These are phyloP conservation scores for Drosophila lacicola DNA, from an alignment of 2,888 invertebrate genomes.

Conservation along the genomic window DNA sequence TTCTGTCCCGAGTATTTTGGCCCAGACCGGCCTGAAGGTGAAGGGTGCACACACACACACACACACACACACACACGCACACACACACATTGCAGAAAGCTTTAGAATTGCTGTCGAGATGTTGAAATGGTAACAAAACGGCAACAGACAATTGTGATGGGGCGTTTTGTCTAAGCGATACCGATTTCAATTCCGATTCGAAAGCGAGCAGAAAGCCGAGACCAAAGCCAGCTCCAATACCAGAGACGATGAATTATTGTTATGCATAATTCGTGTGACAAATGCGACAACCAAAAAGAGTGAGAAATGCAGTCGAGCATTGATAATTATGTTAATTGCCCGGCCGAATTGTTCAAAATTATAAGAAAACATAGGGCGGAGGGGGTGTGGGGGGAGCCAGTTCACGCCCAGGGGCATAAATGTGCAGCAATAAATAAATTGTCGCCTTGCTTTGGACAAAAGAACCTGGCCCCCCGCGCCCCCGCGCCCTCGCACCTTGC, in stretches of 20 bases:
- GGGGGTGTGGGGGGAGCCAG: not conserved
- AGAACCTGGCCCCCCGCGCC: constrained; percentile 4
- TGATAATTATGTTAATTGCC: constrained; percentile 77
- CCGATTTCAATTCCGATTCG: constrained; percentile 63
- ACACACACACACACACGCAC: constrained; percentile 8
- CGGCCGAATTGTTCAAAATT: constrained; percentile 50
- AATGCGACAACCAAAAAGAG: constrained; percentile 52
- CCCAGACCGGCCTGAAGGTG: constrained; percentile 41
- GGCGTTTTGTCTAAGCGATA: constrained; percentile 49
- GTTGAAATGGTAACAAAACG: constrained; percentile 62
- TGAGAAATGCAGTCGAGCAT: constrained; percentile 66
- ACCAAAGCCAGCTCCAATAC: constrained; percentile 7
- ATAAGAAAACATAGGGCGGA: not conserved
- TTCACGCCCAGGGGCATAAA: constrained; percentile 16
- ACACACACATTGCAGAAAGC: constrained; percentile 3
- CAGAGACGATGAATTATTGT: constrained; percentile 23
- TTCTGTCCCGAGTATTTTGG: not conserved
- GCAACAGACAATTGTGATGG: constrained; percentile 28
- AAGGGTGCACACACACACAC: constrained; percentile 46
- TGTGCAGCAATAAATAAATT: constrained; percentile 58
- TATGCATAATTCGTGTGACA: constrained; percentile 79
- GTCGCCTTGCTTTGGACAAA: constrained; percentile 39
- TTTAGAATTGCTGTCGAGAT: constrained; percentile 52
- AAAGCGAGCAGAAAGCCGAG: constrained; percentile 65
- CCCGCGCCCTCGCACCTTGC: not conserved